A percentile compares a stretch with the other conserved stretches of the same genome.
Conservation (phyloP, 1,140 invertebrate species). For the Stegodyphus dumicola region DNA sequence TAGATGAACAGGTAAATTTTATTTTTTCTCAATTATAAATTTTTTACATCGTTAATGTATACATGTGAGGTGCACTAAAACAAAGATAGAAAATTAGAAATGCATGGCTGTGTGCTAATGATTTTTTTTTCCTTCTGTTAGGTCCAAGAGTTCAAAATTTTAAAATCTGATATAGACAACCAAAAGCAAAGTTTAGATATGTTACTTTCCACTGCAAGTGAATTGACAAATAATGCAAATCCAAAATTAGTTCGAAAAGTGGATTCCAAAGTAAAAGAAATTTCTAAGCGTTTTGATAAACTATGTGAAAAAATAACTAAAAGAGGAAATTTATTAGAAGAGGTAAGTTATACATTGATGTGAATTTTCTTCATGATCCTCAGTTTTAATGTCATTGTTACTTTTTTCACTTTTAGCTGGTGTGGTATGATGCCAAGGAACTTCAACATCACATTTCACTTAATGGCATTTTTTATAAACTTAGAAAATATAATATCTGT, state of each 20-base stretch:
- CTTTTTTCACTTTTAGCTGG: too few species aligned
- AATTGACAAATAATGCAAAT: slow-evolving; percentile 70
- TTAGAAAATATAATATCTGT: too few species aligned
- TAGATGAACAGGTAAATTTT: slow-evolving; percentile 80
- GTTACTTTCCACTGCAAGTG: slow-evolving; percentile 80
- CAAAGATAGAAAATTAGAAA: too few species aligned
- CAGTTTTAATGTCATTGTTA: too few species aligned
- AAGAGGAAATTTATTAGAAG: slow-evolving; percentile 83
- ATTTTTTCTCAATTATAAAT: not conserved
- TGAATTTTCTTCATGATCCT: too few species aligned
- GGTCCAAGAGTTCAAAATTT: slow-evolving; percentile 81
- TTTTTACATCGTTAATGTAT: not conserved
- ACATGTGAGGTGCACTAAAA: not conserved
- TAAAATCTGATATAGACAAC: slow-evolving; percentile 85
- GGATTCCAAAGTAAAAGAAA: slow-evolving; percentile 86
- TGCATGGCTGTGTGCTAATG: too few species aligned
- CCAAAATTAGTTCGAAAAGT: slow-evolving; percentile 85
- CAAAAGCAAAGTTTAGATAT: slow-evolving; percentile 86
- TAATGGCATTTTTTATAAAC: too few species aligned
- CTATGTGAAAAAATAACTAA: slow-evolving; percentile 81
- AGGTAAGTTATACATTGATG: slow-evolving; percentile 70
- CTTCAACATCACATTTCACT: too few species aligned
- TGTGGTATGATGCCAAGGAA: too few species aligned
- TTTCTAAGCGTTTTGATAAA: slow-evolving; percentile 85
- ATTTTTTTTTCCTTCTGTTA: not conserved